A percentile compares a stretch with the other conserved stretches of the same genome.
Conservation (phyloP, 2,113 vertebrate species). For the Thymallus thymallus region DNA sequence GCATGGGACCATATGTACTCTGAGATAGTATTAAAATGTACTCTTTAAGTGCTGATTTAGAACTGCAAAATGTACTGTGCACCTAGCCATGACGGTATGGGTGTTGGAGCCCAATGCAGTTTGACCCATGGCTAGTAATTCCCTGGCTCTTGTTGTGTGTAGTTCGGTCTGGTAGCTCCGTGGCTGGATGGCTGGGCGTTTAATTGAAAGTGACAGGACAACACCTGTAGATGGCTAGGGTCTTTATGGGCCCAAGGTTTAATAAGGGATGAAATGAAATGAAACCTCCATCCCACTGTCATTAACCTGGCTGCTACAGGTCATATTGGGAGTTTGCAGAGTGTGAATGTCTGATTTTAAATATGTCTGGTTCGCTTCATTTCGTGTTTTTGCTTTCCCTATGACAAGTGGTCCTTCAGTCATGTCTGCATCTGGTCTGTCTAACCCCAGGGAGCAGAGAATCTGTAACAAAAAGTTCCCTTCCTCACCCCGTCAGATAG, state of each 20-base stretch:
- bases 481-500: too few species aligned
- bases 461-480: not conserved
- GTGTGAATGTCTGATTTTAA: not conserved
- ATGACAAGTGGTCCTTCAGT: not conserved
- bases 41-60: too few species aligned
- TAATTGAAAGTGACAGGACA: conserved; percentile 64
- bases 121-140: conserved; percentile 71
- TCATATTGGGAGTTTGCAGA: not conserved
- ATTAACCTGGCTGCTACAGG: not conserved
- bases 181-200: conserved; percentile 30
- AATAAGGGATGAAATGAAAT: conserved; percentile 25
- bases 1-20: too few species aligned
- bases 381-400: conserved; percentile 1
- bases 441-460: not conserved
- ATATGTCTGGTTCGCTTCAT: not conserved
- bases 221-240: conserved; percentile 46
- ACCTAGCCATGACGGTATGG: conserved; percentile 43
- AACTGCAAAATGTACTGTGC: conserved; percentile 3
- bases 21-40: too few species aligned
- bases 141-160: conserved; percentile 57
- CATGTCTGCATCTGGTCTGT: not conserved
- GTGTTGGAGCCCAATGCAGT: conserved; percentile 63
- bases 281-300: not conserved
- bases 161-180: conserved; percentile 26
- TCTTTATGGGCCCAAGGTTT: conserved; percentile 20